Base-by-base conservation (phyloP, 2,113 vertebrate genomes). In the Psilopsiagon aymara region DNA sequence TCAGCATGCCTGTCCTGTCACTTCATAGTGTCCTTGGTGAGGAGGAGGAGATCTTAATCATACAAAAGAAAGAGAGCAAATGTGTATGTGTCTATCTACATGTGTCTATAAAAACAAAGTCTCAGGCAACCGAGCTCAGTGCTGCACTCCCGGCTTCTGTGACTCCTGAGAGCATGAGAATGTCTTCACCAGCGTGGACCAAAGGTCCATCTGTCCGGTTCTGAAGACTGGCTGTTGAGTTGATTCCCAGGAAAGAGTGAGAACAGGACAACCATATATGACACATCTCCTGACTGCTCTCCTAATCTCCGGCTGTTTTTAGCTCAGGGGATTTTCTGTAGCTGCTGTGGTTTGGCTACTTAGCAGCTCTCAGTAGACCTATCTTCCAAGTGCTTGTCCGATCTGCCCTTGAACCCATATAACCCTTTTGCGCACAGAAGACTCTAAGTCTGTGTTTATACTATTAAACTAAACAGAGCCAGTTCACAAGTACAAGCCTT, bases 391-490 rank as follows among this genome's bases (percentile, higher is more conserved):
- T 59, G 62, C 70, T 87, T 67, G 44, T 95, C 77, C 0, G 0
- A 18, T 84, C 66, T 82, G 57, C 69, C 66, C 87, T 95, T 89
- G 78, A 94, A 89, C 74, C 59, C 10, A 1, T 41, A 29, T 71
- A 84, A 94, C 28, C 53, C 51, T 89, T 92, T 55, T 62, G 35
- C 71, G 76, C 35, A 80, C 76, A 83, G 63, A 95, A 88, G 71
- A 86, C 67, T 89, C 66, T 21, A 47, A 81, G 70, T 77, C 78
- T 95, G 39, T 95, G 79, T 94, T 90, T 95, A 77, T 62, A 47
- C 46, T 86, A 44, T 62, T 70, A 91, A 91, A 86, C 60, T 86
- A 94, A 95, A 93, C 69, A 94, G 70, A 81, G 33, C 5, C 52
- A 87, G 66, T 84, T 89, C 35, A 55, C 66, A 74, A 86, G 55